These are phyloP conservation scores for Prietella phreatophila DNA, from an alignment of 2,113 vertebrate genomes.

Conservation along the genomic window DNA sequence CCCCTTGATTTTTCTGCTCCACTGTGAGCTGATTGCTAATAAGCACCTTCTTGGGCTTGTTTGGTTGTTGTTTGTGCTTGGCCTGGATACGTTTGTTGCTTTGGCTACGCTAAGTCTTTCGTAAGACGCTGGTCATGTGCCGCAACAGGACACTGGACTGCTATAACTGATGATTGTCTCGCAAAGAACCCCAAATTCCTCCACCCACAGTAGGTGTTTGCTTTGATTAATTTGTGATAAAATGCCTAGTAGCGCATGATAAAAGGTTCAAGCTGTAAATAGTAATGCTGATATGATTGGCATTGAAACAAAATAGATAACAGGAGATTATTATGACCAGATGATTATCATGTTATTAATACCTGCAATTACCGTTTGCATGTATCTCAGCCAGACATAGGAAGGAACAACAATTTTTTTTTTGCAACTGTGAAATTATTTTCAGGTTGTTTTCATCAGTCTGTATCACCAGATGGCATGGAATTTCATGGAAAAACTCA, in stretches of 20 bases:
- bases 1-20: constrained; percentile 29
- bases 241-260: constrained; percentile 6
- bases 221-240: constrained; percentile 6
- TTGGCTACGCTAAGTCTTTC: constrained; percentile 28
- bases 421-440: constrained; percentile 11
- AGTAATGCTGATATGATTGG: constrained; percentile 16
- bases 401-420: neutral
- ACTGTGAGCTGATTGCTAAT: constrained; percentile 60
- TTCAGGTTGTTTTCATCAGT: constrained; percentile 15
- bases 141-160: constrained; percentile 24
- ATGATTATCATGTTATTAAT: constrained; percentile 42
- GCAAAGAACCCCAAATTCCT: constrained; percentile 4
- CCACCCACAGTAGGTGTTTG: neutral
- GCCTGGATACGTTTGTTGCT: constrained; percentile 44
- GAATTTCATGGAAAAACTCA: constrained; percentile 7
- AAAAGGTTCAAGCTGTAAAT: constrained; percentile 7
- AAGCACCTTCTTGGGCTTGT: constrained; percentile 44
- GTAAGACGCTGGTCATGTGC: constrained; percentile 25
- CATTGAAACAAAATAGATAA: neutral
- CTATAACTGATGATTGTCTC: neutral
- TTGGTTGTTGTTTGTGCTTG: constrained; percentile 56
- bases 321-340: neutral
- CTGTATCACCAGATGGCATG: neutral
- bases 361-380: constrained; percentile 27
- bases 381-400: constrained; percentile 6